Evolutionary conservation across 2,888 invertebrate species (phyloP).

Genomic region (Drepana falcataria): DNA sequence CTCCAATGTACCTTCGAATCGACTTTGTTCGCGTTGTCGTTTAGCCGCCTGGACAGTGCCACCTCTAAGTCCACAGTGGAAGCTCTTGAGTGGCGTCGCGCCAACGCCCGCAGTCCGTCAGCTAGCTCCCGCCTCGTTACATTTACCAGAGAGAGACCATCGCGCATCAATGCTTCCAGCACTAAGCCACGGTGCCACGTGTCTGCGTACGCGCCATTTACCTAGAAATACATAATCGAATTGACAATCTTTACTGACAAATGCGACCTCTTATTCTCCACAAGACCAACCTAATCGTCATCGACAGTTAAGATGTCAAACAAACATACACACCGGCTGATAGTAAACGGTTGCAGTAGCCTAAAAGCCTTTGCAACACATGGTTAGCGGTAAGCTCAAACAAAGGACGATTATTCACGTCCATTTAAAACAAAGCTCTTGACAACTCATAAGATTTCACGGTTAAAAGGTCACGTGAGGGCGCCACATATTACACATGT

Average conservation of each 20-base stretch:
- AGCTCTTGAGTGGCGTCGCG: slow-evolving; percentile 55
- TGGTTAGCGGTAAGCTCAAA: too few relatives aligned
- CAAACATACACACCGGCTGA: too few relatives aligned
- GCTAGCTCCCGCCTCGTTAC: slow-evolving; percentile 74
- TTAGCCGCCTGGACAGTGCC: slow-evolving; percentile 49
- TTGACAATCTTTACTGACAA: too few relatives aligned
- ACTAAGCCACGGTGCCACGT: slow-evolving; percentile 76
- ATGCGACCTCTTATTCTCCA: too few relatives aligned
- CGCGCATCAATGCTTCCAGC: slow-evolving; percentile 68
- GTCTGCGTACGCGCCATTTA: slow-evolving; percentile 81
- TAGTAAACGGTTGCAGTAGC: too few relatives aligned
- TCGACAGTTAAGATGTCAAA: too few relatives aligned
- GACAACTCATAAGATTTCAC: neutral
- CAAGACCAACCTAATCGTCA: too few relatives aligned
- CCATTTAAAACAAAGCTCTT: neutral
- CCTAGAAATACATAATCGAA: slow-evolving; percentile 43
- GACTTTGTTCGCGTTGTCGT: slow-evolving; percentile 60
- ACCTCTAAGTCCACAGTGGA: slow-evolving; percentile 58
- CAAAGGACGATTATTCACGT: too few relatives aligned
- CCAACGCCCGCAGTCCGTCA: slow-evolving; percentile 67
- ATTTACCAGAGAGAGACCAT: slow-evolving; percentile 72
- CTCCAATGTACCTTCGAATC: slow-evolving; percentile 50
- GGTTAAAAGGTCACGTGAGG: too few relatives aligned
- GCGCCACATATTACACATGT: too few relatives aligned
- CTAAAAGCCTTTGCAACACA: too few relatives aligned